Evolutionary conservation across 2,888 invertebrate genomes (phyloP), one percentile per base, ranked within the genome.

Genomic region (Hypomecis punctinalis): DNA sequence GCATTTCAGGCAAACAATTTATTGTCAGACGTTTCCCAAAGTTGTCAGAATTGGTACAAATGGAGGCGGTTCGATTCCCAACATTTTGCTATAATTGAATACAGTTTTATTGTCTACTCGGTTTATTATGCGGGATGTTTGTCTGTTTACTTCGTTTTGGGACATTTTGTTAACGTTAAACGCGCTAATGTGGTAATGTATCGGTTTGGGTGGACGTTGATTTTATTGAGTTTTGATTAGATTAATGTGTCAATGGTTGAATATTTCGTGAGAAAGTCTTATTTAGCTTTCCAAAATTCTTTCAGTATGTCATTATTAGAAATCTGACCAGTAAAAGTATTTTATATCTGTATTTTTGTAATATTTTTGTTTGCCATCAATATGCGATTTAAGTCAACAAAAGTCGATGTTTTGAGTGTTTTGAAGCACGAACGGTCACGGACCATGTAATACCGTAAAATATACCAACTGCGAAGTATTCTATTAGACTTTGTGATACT

Each of bases 81-180:
- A 84, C 81, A 85, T 81, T 85, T 80, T 75, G 72, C 77, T 77
- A 62, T 63, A 70, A 70, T 69, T 63, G 65, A 61, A 61, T 53
- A 61, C 69, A 65, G 61, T 71, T 54, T 58, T 60, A 64, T 67
- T 69, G 51, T 68, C 77, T 82, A 84, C 80, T 79, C 75, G 69
- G 74, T 76, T 80, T 77, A 77, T 78, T 71, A 91, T 91, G 90
- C 90, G 91, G 91, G 91, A 84, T 86, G 83, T 88, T 88, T 90
- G 89, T 90, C 75, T 62, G 75, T 81, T 84, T 84, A 80, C 80
- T 78, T 77, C 72, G 79, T 78, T 81, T 76, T 72, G 68, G 75
- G 67, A 69, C 72, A 81, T 82, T 82, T 79, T 78, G 76, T 78
- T 68, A 69, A 76, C 69, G 64, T 74, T 71, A 69, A 70, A 72